Evolutionary conservation across 2,797 vertebrate genomes (phyloP).

Genomic region (Bovichtus variegatus): DNA sequence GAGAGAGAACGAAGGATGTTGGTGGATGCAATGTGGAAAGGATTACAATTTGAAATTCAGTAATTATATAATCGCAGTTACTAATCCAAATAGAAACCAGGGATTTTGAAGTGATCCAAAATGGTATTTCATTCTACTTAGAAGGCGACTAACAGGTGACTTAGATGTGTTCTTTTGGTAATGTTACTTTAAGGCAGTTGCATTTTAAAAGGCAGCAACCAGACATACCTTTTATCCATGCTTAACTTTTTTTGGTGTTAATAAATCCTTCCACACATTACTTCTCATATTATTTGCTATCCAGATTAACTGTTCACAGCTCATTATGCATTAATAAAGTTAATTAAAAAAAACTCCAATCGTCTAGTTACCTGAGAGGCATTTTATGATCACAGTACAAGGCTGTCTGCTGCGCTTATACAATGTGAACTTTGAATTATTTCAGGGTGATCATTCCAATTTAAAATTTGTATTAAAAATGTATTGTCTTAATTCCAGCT

Average conservation of each 20-base stretch:
- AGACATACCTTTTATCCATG: not conserved
- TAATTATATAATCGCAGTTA: not conserved
- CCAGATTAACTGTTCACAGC: too few relatives aligned
- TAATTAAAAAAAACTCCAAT: too few relatives aligned
- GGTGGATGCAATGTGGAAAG: slow-evolving; percentile 3
- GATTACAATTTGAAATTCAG: slow-evolving; percentile 8
- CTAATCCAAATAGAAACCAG: not conserved
- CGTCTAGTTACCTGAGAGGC: too few relatives aligned
- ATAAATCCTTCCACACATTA: too few relatives aligned
- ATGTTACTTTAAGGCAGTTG: not conserved
- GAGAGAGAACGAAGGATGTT: not conserved
- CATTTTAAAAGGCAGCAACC: not conserved
- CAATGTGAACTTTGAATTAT: too few relatives aligned
- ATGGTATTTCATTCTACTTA: not conserved
- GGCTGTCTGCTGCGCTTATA: too few relatives aligned
- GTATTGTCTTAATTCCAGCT: too few relatives aligned
- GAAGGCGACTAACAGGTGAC: not conserved
- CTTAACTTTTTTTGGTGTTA: not conserved
- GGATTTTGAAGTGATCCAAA: not conserved
- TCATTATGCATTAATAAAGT: too few relatives aligned
- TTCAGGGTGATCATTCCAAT: too few relatives aligned
- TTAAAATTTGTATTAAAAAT: too few relatives aligned
- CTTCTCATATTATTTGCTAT: too few relatives aligned
- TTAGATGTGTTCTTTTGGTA: not conserved
- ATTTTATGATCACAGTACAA: too few relatives aligned